These are phyloP conservation scores for Notodonta ziczac DNA, from an alignment of 2,888 invertebrate genomes.

Conservation along the genomic window DNA sequence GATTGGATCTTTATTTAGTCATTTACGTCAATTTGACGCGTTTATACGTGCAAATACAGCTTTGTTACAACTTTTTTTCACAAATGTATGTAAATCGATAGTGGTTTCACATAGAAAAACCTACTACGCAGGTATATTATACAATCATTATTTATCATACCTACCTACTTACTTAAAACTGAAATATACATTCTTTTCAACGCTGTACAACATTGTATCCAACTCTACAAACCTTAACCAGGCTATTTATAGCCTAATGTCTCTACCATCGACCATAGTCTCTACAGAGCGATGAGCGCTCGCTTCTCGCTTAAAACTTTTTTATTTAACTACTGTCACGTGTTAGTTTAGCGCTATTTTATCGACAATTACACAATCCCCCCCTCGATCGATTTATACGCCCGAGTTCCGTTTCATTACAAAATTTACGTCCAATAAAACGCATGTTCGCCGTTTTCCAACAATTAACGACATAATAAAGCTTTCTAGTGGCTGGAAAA, in stretches of 20 bases:
- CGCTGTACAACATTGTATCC: background rate
- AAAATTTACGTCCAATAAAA: conserved; percentile 51
- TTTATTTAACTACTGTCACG: conserved; percentile 36
- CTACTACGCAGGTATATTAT: too few species aligned
- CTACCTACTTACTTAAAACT: too few species aligned
- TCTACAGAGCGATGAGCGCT: conserved; percentile 21
- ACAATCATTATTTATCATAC: too few species aligned
- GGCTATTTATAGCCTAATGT: background rate
- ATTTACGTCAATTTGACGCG: conserved; percentile 45
- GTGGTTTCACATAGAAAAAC: conserved; percentile 8
- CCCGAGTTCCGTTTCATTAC: conserved; percentile 41
- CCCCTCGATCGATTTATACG: conserved; percentile 43
- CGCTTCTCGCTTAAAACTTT: conserved; percentile 31
- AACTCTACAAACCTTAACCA: background rate
- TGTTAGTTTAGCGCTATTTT: conserved; percentile 33
- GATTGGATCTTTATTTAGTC: conserved; percentile 57
- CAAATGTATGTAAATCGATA: conserved; percentile 3
- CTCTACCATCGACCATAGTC: too few species aligned
- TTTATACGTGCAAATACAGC: conserved; percentile 7
- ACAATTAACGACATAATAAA: conserved; percentile 60
- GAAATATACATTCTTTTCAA: background rate
- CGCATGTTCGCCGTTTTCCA: conserved; percentile 52
- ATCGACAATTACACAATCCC: conserved; percentile 31
- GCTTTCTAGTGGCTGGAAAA: conserved; percentile 76
- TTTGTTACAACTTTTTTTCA: background rate